Percentiles rank a stretch among this genome's conserved stretches.
These are phyloP conservation scores for Sebastes hubbsi DNA, from an alignment of 2,797 vertebrate species.

Conservation along the genomic window DNA sequence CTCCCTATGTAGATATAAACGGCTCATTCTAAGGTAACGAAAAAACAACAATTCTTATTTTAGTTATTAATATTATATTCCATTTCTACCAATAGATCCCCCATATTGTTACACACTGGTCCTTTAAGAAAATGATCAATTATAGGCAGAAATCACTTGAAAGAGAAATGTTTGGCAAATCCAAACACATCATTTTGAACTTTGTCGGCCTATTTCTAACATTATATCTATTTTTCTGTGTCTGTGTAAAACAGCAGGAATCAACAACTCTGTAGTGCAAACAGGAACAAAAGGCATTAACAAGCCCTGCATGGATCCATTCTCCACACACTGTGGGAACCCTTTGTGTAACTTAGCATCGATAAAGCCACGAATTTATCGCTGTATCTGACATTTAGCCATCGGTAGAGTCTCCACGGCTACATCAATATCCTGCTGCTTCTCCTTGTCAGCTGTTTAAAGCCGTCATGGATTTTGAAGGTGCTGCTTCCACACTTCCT, in stretches of 20 bases:
- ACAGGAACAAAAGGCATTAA: background rate
- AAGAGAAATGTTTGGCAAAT: background rate
- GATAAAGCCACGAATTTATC: conserved; percentile 16
- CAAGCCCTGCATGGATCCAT: background rate
- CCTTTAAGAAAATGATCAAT: background rate
- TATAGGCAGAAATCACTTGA: too few species aligned
- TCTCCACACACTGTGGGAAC: background rate
- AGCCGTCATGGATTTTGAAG: conserved; percentile 40
- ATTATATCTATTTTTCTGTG: background rate
- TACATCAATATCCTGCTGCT: conserved; percentile 30
- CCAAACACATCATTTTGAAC: background rate
- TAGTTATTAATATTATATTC: too few species aligned
- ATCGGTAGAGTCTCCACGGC: conserved; percentile 19
- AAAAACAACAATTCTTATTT: too few species aligned
- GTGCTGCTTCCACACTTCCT: conserved; percentile 47
- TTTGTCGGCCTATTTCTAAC: background rate
- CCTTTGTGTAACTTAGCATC: background rate
- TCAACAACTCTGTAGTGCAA: background rate
- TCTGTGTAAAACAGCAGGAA: background rate
- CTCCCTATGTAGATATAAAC: too few species aligned
- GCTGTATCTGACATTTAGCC: conserved; percentile 26
- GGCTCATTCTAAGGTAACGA: too few species aligned
- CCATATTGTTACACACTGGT: too few species aligned
- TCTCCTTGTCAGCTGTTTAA: conserved; percentile 47
- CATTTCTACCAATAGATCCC: too few species aligned